These are phyloP conservation scores for Hapalemur alaotrensis DNA, from an alignment of 2,797 vertebrate species.

Conservation along the genomic window DNA sequence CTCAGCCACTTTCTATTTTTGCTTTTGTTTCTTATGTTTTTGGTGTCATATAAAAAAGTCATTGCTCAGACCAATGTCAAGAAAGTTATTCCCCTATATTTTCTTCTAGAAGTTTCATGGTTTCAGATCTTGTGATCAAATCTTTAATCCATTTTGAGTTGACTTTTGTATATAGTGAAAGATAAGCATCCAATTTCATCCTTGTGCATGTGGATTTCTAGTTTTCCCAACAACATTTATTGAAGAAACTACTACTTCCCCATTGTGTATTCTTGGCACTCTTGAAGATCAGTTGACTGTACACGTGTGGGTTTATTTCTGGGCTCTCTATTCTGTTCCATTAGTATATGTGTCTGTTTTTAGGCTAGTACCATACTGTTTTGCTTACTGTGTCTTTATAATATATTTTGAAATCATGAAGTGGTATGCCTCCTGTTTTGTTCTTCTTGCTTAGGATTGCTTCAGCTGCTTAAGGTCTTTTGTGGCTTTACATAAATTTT, in stretches of 20 bases:
- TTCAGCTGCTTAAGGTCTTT: not conserved
- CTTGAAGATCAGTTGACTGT: not conserved
- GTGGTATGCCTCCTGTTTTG: not conserved
- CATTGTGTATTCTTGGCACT: not conserved
- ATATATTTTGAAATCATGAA: not conserved
- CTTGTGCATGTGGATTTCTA: not conserved
- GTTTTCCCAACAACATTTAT: not conserved
- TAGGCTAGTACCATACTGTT: not conserved
- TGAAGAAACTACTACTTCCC: not conserved
- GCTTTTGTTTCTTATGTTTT: not conserved
- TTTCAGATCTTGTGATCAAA: not conserved
- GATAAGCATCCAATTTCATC: not conserved
- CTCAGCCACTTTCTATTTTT: constrained; percentile 43
- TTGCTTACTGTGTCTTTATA: not conserved
- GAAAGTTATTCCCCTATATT: not conserved
- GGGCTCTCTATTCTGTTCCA: not conserved
- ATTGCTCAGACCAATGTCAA: not conserved
- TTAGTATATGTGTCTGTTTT: not conserved
- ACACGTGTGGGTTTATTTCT: not conserved
- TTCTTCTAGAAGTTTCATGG: not conserved
- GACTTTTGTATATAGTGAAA: not conserved
- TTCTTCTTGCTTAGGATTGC: not conserved
- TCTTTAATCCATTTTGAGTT: not conserved
- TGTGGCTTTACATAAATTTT: not conserved
- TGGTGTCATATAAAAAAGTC: not conserved